Percentiles rank a stretch among this genome's conserved stretches.
These are phyloP conservation scores for Caligus rogercresseyi DNA, from an alignment of 1,140 invertebrate genomes.

Conservation along the genomic window DNA sequence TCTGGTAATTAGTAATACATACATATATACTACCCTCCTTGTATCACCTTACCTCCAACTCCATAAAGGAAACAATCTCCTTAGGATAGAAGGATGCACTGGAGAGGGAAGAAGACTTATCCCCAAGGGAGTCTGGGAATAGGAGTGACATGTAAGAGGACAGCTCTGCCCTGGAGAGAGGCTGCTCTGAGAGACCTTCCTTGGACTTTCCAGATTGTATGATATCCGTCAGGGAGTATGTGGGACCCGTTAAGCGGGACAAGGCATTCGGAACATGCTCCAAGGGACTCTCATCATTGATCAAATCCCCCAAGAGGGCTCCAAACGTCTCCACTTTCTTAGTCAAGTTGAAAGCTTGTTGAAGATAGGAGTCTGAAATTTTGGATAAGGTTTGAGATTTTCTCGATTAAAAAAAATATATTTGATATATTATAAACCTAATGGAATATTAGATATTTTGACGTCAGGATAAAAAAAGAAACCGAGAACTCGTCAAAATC, in stretches of 20 bases:
- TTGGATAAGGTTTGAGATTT: too few relatives aligned
- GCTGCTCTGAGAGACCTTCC: background rate
- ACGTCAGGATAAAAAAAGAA: too few relatives aligned
- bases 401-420: too few relatives aligned
- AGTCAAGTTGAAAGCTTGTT: background rate
- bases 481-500: too few relatives aligned
- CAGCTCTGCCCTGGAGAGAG: background rate
- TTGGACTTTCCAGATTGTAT: conserved; percentile 22
- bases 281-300: background rate
- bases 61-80: background rate
- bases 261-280: conserved; percentile 13
- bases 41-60: background rate
- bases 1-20: too few relatives aligned
- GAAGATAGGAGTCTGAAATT: background rate
- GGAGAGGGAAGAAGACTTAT: background rate
- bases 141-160: conserved; percentile 11
- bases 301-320: background rate
- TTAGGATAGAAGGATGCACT: conserved; percentile 18
- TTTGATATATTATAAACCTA: too few relatives aligned
- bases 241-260: conserved; percentile 1
- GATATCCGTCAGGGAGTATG: background rate
- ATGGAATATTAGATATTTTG: too few relatives aligned
- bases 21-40: too few relatives aligned
- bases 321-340: background rate
- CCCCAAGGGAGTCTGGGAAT: conserved; percentile 8